Conservation (phyloP, 1,140 invertebrate species). For the Sweltsa coloradensis region DNA sequence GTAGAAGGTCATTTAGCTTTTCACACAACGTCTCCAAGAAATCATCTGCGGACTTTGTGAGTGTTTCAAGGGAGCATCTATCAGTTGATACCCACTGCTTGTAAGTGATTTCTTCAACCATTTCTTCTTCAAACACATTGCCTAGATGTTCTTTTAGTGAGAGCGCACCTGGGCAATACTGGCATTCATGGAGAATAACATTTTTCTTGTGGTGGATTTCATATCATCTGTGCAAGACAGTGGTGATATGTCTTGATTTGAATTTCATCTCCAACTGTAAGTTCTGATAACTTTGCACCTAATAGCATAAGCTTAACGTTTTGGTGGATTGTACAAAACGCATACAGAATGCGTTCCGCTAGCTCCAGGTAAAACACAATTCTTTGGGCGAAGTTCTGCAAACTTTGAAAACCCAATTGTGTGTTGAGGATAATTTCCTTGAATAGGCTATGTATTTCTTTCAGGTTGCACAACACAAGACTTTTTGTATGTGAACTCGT, state of each 20-base stretch:
- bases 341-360: slow-evolving; percentile 7
- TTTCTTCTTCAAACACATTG: slow-evolving; percentile 3
- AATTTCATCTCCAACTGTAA: slow-evolving; percentile 5
- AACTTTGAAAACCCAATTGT: not conserved
- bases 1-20: slow-evolving; percentile 7
- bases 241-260: no score
- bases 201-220: slow-evolving; percentile 5
- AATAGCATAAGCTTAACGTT: slow-evolving; percentile 15
- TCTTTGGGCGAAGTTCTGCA: no score
- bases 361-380: not conserved
- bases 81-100: slow-evolving; percentile 9
- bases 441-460: not conserved
- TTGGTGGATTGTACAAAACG: slow-evolving; percentile 14
- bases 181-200: slow-evolving; percentile 6
- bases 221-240: slow-evolving; percentile 9
- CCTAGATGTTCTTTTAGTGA: not conserved
- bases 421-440: not conserved
- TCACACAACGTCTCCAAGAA: slow-evolving; percentile 10
- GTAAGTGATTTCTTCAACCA: slow-evolving; percentile 6
- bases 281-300: not conserved
- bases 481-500: not conserved
- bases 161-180: slow-evolving; percentile 6
- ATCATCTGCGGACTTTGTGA: slow-evolving; percentile 11
- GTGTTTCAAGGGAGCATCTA: slow-evolving; percentile 4
- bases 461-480: not conserved